Evolutionary conservation across 1,140 invertebrate genomes (phyloP).

Genomic region (Protaetia brevitarsis): DNA sequence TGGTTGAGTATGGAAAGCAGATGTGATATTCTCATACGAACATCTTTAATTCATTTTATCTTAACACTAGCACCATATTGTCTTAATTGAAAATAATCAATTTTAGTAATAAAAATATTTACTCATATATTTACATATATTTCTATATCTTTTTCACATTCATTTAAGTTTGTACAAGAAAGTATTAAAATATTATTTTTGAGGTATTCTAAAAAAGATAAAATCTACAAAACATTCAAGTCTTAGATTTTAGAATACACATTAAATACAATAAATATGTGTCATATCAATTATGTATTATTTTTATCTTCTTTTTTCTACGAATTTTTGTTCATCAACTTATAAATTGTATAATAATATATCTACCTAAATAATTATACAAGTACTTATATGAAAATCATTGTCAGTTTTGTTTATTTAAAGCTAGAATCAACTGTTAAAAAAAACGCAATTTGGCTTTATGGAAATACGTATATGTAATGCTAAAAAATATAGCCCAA

Average conservation of each 20-base stretch:
- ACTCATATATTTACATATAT: not conserved
- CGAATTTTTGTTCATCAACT: too few relatives aligned
- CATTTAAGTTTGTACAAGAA: conserved; percentile 22
- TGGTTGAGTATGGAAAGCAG: conserved; percentile 23
- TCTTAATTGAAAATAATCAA: conserved; percentile 24
- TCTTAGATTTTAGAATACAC: conserved; percentile 17
- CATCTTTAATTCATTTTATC: conserved; percentile 12
- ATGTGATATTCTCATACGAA: not conserved
- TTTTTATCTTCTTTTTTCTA: not conserved
- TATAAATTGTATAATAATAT: too few relatives aligned
- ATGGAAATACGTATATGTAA: too few relatives aligned
- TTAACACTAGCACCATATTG: conserved; percentile 28
- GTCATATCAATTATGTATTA: conserved; percentile 10
- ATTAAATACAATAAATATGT: conserved; percentile 20
- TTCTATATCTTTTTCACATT: not conserved
- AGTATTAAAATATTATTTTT: conserved; percentile 29
- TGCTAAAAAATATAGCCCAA: not conserved
- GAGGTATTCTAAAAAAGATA: conserved; percentile 20
- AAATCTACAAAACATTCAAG: conserved; percentile 16
- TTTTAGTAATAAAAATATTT: conserved; percentile 27
- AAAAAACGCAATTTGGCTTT: too few relatives aligned
- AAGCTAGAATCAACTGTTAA: too few relatives aligned
- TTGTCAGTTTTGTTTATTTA: too few relatives aligned
- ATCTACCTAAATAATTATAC: too few relatives aligned
- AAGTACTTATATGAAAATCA: too few relatives aligned